These are phyloP conservation scores for Cairina moschata DNA, from an alignment of 2,113 vertebrate genomes.

Conservation along the genomic window DNA sequence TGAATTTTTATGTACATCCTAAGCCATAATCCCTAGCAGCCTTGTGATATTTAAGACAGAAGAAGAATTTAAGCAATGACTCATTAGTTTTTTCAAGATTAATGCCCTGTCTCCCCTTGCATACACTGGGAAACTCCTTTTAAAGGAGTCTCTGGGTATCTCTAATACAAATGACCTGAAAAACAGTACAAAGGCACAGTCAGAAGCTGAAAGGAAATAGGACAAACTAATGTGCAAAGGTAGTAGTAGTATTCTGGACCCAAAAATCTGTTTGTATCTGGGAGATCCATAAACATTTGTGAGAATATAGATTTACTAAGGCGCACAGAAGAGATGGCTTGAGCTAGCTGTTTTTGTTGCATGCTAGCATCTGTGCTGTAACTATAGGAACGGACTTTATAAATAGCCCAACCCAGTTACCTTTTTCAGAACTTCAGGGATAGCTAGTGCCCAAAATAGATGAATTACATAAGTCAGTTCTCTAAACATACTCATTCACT, in stretches of 20 bases:
- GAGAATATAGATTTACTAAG: background rate
- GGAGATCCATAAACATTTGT: background rate
- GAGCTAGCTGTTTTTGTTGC: background rate
- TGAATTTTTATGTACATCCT: background rate
- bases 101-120: background rate
- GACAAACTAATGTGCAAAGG: background rate
- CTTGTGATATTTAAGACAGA: background rate
- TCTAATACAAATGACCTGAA: background rate
- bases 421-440: constrained; percentile 47
- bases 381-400: constrained; percentile 18
- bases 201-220: background rate
- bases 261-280: background rate
- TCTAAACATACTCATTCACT: background rate
- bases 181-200: background rate
- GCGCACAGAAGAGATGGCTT: background rate
- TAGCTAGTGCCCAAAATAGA: constrained; percentile 48
- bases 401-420: constrained; percentile 60
- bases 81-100: background rate
- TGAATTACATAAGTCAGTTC: constrained; percentile 48
- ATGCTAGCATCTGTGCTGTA: constrained; percentile 10
- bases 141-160: background rate
- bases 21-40: background rate
- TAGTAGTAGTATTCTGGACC: background rate
- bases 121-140: background rate
- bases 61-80: background rate